Evolutionary conservation across 2,888 invertebrate species (phyloP), one percentile per base, ranked within the genome.

Genomic region (Chrysodeixis includens): DNA sequence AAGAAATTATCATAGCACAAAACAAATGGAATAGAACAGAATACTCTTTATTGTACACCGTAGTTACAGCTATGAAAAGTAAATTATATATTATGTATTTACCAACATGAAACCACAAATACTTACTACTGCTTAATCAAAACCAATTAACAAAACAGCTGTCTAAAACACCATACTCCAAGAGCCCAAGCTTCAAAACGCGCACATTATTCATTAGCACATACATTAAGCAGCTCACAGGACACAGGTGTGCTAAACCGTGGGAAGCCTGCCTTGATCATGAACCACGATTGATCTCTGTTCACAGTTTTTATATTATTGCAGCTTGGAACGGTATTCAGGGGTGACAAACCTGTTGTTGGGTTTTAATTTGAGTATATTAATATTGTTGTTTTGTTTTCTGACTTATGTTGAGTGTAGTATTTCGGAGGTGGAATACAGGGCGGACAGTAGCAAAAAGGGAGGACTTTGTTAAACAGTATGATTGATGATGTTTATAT

Each of bases 181-280:
- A 0, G 26, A 26, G 26, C 6, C 26, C 26, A 66, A 73, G 62
- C 51, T 55, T n/a, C n/a, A n/a, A n/a, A n/a, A n/a, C n/a, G n/a
- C 52, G 69, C 77, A 77, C 76, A 60, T 69, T 61, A 54, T 74
- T 69, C 59, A 51, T 67, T 46, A 44, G 71, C 44, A 70, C 57
- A 56, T 20, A 67, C 57, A 69, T 52, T 77, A 79, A 68, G 10
- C 56, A 22, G 14, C 30, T 57, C 56, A 76, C 81, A 87, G 90
- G 86, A 88, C 91, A 92, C 93, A 93, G 93, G 93, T 93, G 93
- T 87, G 81, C 78, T 77, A 62, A 74, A 74, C 90, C 93, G 93
- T 93, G 93, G 92, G 93, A 93, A 93, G 88, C 82, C 77, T 83
- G 81, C 88, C 90, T 89, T 89, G 86, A 86, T 86, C 86, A 83